Evolutionary conservation across 2,113 vertebrate species (phyloP).

Genomic region (Pygoscelis antarcticus): DNA sequence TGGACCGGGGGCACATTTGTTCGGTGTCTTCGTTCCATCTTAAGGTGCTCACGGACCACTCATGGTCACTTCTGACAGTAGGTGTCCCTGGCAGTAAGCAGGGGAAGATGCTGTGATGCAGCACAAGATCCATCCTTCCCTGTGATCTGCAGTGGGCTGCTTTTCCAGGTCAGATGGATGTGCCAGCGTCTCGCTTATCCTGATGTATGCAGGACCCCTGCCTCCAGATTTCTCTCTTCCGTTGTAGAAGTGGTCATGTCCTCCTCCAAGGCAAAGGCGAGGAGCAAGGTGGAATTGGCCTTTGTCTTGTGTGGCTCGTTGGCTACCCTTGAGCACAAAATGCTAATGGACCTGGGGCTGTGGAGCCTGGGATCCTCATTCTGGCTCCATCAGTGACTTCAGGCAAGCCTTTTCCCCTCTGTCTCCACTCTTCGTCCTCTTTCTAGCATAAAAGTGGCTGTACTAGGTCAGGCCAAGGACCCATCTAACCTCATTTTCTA

Average conservation of each 20-base stretch:
- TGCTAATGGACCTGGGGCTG: not conserved
- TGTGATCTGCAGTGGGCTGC: not conserved
- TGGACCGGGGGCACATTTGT: not conserved
- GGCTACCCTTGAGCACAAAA: not conserved
- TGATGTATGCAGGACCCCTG: rapidly evolving
- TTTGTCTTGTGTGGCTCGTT: not conserved
- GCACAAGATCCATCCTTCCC: not conserved
- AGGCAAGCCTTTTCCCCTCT: not conserved
- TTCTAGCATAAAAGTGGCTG: not conserved
- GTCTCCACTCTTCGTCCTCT: not conserved
- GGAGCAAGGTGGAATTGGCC: not conserved
- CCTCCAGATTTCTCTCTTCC: not conserved
- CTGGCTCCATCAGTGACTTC: not conserved
- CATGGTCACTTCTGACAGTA: rapidly evolving
- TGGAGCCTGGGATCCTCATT: not conserved
- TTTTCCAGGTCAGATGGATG: not conserved
- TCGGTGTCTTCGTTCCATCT: not conserved
- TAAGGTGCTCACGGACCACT: not conserved
- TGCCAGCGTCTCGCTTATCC: not conserved
- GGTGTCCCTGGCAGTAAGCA: not conserved
- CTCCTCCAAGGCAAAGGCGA: not conserved
- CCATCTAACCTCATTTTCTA: not conserved
- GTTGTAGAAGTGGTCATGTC: no score
- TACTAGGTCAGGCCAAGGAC: not conserved
- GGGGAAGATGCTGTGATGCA: not conserved